These are phyloP conservation scores for Lingula anatina DNA, from an alignment of 2,888 invertebrate genomes.

Conservation along the genomic window DNA sequence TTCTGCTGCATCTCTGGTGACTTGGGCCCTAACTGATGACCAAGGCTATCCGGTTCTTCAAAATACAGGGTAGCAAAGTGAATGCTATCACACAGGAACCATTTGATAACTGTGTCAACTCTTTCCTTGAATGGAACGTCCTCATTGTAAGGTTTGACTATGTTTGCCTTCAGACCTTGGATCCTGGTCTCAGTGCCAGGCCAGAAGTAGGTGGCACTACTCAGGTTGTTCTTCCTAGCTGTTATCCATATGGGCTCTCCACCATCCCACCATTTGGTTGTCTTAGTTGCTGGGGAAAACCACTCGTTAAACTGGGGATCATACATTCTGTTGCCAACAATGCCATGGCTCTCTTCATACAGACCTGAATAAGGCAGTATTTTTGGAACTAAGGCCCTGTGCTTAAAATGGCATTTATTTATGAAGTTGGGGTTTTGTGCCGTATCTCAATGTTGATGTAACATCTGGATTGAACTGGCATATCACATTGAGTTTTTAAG, in stretches of 20 bases:
- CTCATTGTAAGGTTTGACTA: slow-evolving; percentile 47
- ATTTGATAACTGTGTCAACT: slow-evolving; percentile 58
- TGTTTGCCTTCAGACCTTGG: slow-evolving; percentile 49
- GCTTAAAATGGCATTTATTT: too few species aligned
- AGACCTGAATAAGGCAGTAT: too few species aligned
- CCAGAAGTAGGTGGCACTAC: slow-evolving; percentile 58
- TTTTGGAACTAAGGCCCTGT: too few species aligned
- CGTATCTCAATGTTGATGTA: too few species aligned
- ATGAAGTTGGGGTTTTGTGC: too few species aligned
- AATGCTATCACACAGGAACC: slow-evolving; percentile 19
- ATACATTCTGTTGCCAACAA: slow-evolving; percentile 62
- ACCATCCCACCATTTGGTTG: slow-evolving; percentile 32
- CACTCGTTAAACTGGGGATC: slow-evolving; percentile 53
- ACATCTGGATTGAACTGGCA: too few species aligned
- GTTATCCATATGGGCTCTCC: slow-evolving; percentile 41
- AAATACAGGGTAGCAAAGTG: slow-evolving; percentile 32
- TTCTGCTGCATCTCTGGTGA: slow-evolving; percentile 11
- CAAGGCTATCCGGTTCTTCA: slow-evolving; percentile 31
- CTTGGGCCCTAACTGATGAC: slow-evolving; percentile 32
- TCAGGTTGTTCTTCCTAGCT: slow-evolving; percentile 60
- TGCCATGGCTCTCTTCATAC: slow-evolving; percentile 66
- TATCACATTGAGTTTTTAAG: too few species aligned
- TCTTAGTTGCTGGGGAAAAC: slow-evolving; percentile 23
- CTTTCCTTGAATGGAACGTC: slow-evolving; percentile 56
- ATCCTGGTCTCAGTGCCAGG: slow-evolving; percentile 61